Conservation (phyloP, 1,140 invertebrate species). For the Eriosoma lanigerum region DNA sequence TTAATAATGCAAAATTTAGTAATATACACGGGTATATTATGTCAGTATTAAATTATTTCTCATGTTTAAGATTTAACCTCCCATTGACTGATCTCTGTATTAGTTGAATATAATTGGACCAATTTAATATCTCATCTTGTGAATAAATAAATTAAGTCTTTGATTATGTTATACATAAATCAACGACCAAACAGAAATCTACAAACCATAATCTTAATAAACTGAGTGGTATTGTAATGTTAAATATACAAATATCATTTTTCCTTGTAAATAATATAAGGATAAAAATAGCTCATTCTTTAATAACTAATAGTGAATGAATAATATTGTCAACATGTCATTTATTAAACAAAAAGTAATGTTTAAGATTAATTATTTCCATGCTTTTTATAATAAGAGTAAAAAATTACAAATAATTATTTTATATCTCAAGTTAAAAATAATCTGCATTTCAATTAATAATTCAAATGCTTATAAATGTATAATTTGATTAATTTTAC, state of each 20-base stretch:
- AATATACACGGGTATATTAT: not conserved
- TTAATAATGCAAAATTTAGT: not conserved
- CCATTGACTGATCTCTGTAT: not conserved
- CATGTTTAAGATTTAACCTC: not conserved
- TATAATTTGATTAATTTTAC: not conserved
- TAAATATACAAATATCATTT: not conserved
- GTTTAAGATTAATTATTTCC: not conserved
- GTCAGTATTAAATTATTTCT: conserved; percentile 16
- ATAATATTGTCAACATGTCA: not conserved
- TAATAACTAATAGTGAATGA: not conserved
- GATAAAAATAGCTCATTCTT: not conserved
- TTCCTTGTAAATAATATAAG: no score
- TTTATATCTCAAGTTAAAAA: not conserved
- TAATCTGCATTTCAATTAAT: no score
- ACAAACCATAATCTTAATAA: conserved; percentile 1
- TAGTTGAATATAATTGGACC: conserved; percentile 6
- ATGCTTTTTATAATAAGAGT: no score
- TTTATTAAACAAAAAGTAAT: not conserved
- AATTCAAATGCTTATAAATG: no score
- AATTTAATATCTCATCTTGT: conserved; percentile 6
- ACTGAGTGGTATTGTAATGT: not conserved
- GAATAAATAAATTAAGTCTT: not conserved
- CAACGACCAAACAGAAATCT: not conserved
- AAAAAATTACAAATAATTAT: conserved; percentile 13
- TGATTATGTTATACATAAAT: not conserved